Base-by-base conservation (phyloP, 1,140 invertebrate genomes). In the Bombus affinis region DNA sequence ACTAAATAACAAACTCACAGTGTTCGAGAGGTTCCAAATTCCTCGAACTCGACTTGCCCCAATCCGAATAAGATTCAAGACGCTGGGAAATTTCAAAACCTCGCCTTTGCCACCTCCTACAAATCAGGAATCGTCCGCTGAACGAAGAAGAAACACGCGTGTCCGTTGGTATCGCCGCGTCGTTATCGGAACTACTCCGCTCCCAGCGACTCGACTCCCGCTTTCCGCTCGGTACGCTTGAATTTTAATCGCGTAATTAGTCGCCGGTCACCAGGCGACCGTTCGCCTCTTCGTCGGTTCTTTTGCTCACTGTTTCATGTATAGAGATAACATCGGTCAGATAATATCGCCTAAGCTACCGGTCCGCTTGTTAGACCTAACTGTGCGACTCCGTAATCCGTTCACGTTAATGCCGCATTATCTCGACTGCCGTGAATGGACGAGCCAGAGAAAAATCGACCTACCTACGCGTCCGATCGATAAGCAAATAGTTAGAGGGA, bases 161-260 rank as follows among this genome's bases (percentile, higher is more conserved):
- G 22, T 10, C 35, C 10, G 1, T 13, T 28, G 25, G 1, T 42
- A 42, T 72, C 10, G 68, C 6, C 5, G 12, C 28, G 28, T 10
- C 4, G 37, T 83, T 78, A 78, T 83, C 82, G 37, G 10, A 53
- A 42, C 25, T 44, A 13, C 77, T 42, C 37, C 37, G 39, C 4
- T 70, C 80, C 66, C 81, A 53, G 28, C 57, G 73, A n/a, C 35
- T 37, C 68, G 13, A 15, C 79, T 35, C 59, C 13, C 18, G 39
- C 59, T 73, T 75, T 75, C 71, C 71, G 79, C 84, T 81, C 35
- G 81, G 73, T 88, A 88, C 81, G 74, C 59, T 71, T 90, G 89
- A 88, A 88, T 89, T 92, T 91, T 89, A 90, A 90, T 93, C 89
- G 85, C 76, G 89, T 91, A 92, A 93, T 93, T 92, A 90, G 90